Evolutionary conservation across 2,888 invertebrate genomes (phyloP), one percentile per base, ranked within the genome.

Genomic region (Ditylenchus weischeri): DNA sequence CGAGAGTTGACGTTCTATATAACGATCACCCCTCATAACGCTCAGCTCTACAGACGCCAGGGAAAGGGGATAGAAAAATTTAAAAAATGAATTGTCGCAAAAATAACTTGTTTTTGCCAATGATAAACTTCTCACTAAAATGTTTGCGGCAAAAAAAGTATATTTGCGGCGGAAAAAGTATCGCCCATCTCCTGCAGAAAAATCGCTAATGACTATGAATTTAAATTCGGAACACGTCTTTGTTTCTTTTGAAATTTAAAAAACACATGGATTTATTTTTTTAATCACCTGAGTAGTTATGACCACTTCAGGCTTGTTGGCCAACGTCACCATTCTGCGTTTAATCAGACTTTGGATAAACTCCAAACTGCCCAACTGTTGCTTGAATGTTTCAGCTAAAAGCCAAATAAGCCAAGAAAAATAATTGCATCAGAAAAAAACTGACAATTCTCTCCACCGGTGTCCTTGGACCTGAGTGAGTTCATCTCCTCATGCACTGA

Each of bases 281-380:
- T 21, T 7, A 43, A 21, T 23, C 13, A 63, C 63, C 51, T 63
- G 63, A 50, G 19, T 23, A 23, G 36, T 38, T 13, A 63, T 35
- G 15, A 38, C 62, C 15, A 48, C 48, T 11, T 57, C 70, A 7
- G 70, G 43, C 38, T 72, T 35, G 62, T 71, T 74, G 8, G 74
- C 66, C 43, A 74, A 57, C n/a, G 63, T 58, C 15, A 66, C 64
- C 75, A 81, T 76, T 62, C 88, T 81, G 89, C 89, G 66, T 88
- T 87, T 43, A 58, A 81, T 78, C 10, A 78, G 61, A 51, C 61
- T 71, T 64, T 78, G 78, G 21, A 93, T 88, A 84, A 90, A 92
- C 74, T 89, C 86, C 66, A 93, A 85, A 76, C 92, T 92, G 66
- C 90, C 90, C 57, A 93, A 84, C 83, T 92, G 91, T 80, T 91